Conservation (phyloP, 2,113 vertebrate species). For the Dasyornis broadbenti region DNA sequence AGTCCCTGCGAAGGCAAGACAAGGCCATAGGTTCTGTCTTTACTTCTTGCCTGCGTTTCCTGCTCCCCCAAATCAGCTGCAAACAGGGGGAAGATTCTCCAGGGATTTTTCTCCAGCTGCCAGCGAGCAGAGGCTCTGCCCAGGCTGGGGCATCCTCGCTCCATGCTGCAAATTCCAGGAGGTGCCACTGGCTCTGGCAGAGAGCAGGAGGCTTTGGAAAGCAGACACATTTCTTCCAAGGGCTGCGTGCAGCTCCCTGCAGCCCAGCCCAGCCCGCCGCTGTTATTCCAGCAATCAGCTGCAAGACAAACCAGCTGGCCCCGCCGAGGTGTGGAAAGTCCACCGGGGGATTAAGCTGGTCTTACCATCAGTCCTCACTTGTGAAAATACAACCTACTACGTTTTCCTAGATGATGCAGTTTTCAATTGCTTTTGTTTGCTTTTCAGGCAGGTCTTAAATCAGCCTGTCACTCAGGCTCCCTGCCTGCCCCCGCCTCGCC, state of each 20-base stretch:
- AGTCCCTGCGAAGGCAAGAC: not conserved
- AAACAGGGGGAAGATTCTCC: not conserved
- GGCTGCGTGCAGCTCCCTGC: not conserved
- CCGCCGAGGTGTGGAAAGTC: constrained; percentile 43
- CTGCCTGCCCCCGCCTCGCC: not conserved
- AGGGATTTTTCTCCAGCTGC: not conserved
- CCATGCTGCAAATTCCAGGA: not conserved
- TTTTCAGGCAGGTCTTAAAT: constrained; percentile 63
- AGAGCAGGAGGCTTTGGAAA: not conserved
- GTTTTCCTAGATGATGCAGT: constrained; percentile 55
- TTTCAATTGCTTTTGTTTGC: constrained; percentile 62
- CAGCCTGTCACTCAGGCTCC: constrained; percentile 34
- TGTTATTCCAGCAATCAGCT: constrained; percentile 36
- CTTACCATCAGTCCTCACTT: constrained; percentile 62
- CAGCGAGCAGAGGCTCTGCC: not conserved
- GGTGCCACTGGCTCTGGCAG: not conserved
- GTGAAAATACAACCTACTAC: constrained; percentile 66
- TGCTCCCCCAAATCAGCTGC: not conserved
- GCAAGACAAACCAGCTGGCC: constrained; percentile 62
- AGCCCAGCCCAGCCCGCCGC: not conserved
- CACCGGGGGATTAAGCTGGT: constrained; percentile 49
- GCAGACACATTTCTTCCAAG: not conserved
- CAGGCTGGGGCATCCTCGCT: not conserved
- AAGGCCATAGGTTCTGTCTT: not conserved
- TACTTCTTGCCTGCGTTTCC: not conserved